Evolutionary conservation across 2,797 vertebrate genomes (phyloP), one percentile per base, ranked within the genome.

Genomic region (Cichlasoma orientale): DNA sequence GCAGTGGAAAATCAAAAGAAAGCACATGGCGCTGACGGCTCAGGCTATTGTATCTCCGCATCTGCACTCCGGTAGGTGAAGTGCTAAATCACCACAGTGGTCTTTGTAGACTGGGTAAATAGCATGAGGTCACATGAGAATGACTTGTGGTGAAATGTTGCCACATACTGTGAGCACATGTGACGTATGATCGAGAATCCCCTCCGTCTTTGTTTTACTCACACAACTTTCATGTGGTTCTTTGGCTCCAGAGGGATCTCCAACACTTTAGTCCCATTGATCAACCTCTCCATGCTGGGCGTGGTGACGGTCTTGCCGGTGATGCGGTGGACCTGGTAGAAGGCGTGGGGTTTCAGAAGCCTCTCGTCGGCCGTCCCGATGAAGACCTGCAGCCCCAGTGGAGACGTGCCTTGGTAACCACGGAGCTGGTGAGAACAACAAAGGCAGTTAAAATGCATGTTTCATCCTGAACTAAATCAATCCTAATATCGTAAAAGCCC

Each of bases 321-420:
- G 91, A 99, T 98, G 76, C 97, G 97, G 86, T 99, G 98, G 36
- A 98, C 98, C 93, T 99, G 98, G 93, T 99, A 99, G 94, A 99
- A 99, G 75, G 98, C 97, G 0, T 99, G 98, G 0, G 98, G 98
- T 75, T 98, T 99, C n/a, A 99, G 96, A 80, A 98, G 96, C 41
- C 97, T 93, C 92, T 99, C 98, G 0, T 99, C 98, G 0, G 98
- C 98, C 0, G 98, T 99, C 77, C 98, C 98, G 1, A 99, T 99
- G 93, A 98, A 99, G 92, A 99, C 97, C 94, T 99, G 98, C 78
- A 99, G 96, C 2, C 94, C 96, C 88, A 99, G 93, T 0, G 97
- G 96, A 63, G 96, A 96, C 69, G 95, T 95, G 73, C 97, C 97
- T 93, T 97, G 93, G 92, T 98, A 99, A 56, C 98, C 98, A 0